Percentiles rank a stretch among this genome's conserved stretches.
Evolutionary conservation across 2,888 invertebrate genomes (phyloP).

Genomic region (Serripes groenlandicus): DNA sequence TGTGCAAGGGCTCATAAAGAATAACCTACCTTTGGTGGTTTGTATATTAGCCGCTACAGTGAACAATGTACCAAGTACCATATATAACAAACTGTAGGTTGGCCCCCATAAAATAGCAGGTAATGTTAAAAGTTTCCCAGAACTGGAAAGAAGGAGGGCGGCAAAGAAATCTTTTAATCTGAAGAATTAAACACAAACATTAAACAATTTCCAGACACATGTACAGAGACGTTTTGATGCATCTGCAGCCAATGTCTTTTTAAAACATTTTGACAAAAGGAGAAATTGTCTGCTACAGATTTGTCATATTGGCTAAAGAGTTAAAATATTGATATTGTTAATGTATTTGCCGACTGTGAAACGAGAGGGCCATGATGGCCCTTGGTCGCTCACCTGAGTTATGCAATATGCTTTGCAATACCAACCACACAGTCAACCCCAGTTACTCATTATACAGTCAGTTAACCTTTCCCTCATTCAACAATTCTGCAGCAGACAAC

Average conservation of each 20-base stretch:
- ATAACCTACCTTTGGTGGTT: constrained; percentile 80
- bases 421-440: too few relatives aligned
- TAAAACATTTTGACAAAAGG: not conserved
- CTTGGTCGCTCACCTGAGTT: too few relatives aligned
- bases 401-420: too few relatives aligned
- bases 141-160: constrained; percentile 79
- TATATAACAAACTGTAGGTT: constrained; percentile 76
- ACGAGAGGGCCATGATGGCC: too few relatives aligned
- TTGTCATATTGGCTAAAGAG: too few relatives aligned
- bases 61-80: constrained; percentile 74
- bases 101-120: constrained; percentile 83
- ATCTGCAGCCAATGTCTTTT: not conserved
- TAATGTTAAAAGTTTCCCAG: constrained; percentile 81
- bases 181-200: constrained; percentile 29
- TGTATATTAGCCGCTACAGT: constrained; percentile 81
- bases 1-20: too few relatives aligned
- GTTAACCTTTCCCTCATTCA: too few relatives aligned
- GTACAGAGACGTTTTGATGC: not conserved
- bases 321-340: too few relatives aligned
- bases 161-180: constrained; percentile 34
- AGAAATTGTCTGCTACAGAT: not conserved
- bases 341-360: too few relatives aligned
- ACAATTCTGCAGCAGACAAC: too few relatives aligned
- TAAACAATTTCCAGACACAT: too few relatives aligned
- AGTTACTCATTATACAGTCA: too few relatives aligned